phyloP scores from a whole-genome alignment of 2,113 vertebrate species.

The Xerus inauris region DNA sequence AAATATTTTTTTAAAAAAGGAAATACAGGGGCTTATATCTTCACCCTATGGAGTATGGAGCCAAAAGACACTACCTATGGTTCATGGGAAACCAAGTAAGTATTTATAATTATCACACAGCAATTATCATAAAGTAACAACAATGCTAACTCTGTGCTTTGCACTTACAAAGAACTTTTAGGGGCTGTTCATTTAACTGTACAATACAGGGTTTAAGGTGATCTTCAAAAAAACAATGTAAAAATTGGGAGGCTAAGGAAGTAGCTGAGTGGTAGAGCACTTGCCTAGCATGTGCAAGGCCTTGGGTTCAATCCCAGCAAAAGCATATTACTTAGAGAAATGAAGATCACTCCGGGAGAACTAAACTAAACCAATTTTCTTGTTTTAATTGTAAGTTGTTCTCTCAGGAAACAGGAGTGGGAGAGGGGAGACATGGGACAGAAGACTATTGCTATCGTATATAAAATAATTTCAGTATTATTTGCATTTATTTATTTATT shows the following conservation, averaged over 20 bases:
- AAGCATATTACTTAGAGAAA: conserved; percentile 21
- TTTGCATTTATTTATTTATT: background rate
- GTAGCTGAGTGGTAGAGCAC: background rate
- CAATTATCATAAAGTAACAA: background rate
- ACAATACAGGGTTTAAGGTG: background rate
- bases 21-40: background rate
- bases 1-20: too few species aligned
- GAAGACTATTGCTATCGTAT: background rate
- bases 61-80: background rate
- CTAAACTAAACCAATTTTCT: conserved; percentile 34
- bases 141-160: background rate
- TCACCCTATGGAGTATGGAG: background rate
- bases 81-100: background rate
- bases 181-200: conserved; percentile 40
- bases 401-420: background rate
- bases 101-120: background rate
- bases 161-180: conserved; percentile 5
- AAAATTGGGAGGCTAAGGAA: background rate
- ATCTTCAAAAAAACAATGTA: background rate
- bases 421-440: background rate
- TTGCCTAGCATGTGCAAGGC: background rate
- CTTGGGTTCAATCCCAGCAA: background rate
- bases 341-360: background rate
- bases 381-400: background rate
- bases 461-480: background rate